These are phyloP conservation scores for Crotalus horridus DNA, from an alignment of 2,113 vertebrate species.

Conservation along the genomic window DNA sequence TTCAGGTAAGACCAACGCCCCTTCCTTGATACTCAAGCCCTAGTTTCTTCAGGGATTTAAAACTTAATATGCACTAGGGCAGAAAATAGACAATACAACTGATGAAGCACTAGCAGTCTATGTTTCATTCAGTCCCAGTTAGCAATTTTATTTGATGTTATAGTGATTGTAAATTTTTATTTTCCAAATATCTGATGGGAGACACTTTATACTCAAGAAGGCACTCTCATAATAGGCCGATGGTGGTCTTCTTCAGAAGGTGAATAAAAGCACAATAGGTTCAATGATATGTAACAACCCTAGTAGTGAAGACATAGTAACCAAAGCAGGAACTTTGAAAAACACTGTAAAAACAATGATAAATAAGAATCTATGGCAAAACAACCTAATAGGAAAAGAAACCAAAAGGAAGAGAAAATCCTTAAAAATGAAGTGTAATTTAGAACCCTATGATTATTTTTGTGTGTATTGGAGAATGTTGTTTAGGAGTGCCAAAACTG, in stretches of 20 bases:
- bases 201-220: neutral
- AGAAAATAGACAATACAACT: neutral
- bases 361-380: neutral
- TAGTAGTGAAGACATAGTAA: neutral
- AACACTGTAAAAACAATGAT: neutral
- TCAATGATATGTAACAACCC: neutral
- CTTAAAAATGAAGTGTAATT: neutral
- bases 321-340: neutral
- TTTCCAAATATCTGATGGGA: neutral
- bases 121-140: neutral
- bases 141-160: neutral
- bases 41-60: neutral
- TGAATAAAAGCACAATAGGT: neutral
- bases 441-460: neutral
- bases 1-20: no score
- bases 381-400: neutral
- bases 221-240: neutral
- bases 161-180: neutral
- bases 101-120: neutral
- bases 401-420: neutral
- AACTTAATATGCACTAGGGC: neutral
- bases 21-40: neutral
- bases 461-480: neutral
- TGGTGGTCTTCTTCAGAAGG: neutral
- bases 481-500: neutral